Evolutionary conservation across 2,113 vertebrate species (phyloP), one percentile per base, ranked within the genome.

Genomic region (Miniopterus natalensis): DNA sequence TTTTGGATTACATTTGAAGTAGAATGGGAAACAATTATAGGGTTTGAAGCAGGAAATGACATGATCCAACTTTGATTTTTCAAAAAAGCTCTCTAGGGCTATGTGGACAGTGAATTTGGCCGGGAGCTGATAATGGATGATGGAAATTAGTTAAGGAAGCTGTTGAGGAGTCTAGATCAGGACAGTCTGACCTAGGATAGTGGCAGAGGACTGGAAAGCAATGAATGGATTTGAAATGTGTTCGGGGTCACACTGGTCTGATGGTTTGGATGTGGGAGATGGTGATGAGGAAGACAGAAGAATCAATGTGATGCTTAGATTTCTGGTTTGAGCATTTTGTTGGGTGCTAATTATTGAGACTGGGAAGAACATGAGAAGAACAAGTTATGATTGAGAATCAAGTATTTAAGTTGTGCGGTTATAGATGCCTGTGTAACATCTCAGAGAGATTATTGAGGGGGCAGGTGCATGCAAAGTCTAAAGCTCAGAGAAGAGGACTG

Each of bases 281-380:
- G 40, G 31, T 55, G 27, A 57, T 74, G 29, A 45, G 7, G 10
- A 68, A 79, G 47, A 59, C 14, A 51, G 42, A 77, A 80, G 55
- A 93, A 80, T 61, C 49, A 40, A 5, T n/a, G 25, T 78, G 66
- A n/a, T 68, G 27, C 5, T 40, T 91, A 36, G n/a, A 49, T 73
- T 80, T 79, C 83, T 80, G 17, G 5, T 49, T 83, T 81, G 63
- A 96, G 25, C 17, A 40, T 92, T 75, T 88, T 55, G 42, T 49
- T 63, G 40, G 55, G 49, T 59, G 8, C n/a, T 68, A 57, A 65
- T 77, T 84, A 93, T n/a, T 79, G 36, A 88, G 42, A 51, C 1
- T 51, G 7, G 20, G 29, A 83, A 74, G 31, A 95, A 2, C 21
- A 70, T 21, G 45, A 84, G 6, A 74, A 13, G 25, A 92, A 17